These are phyloP conservation scores for Epizoanthus rinbou DNA, from an alignment of 92 coral and sea anemone genomes.

Conservation along the genomic window DNA sequence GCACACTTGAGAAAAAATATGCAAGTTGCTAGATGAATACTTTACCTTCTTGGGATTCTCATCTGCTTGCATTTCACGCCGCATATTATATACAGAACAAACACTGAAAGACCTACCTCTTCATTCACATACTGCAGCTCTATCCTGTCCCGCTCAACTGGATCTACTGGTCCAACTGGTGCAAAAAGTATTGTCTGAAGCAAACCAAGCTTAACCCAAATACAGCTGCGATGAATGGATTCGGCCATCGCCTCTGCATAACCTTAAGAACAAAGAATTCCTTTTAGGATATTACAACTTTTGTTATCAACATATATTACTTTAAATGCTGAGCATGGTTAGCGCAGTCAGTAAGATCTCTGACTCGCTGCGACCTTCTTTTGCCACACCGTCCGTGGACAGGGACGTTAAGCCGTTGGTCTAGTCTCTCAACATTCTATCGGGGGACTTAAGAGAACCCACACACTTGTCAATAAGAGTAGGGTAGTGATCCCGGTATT, in stretches of 20 bases:
- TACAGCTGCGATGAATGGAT: conserved; percentile 54
- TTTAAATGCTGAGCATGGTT: too few species aligned
- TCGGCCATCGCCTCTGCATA: background rate
- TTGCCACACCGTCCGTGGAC: too few species aligned
- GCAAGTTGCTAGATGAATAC: background rate
- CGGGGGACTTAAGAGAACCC: too few species aligned
- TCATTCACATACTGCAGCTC: conserved; percentile 67
- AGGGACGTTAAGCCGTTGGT: too few species aligned
- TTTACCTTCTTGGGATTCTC: background rate
- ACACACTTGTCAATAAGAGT: too few species aligned
- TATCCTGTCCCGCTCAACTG: conserved; percentile 76
- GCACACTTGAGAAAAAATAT: background rate
- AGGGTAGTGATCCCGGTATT: too few species aligned
- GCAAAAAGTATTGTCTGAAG: conserved; percentile 65
- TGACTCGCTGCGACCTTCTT: too few species aligned
- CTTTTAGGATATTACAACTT: too few species aligned
- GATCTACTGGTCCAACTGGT: conserved; percentile 97
- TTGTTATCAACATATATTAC: too few species aligned
- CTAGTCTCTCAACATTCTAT: too few species aligned
- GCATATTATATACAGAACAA: background rate
- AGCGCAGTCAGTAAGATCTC: too few species aligned
- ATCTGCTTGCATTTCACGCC: background rate
- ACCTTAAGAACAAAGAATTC: background rate
- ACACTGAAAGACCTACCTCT: conserved; percentile 58
- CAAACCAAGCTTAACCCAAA: conserved; percentile 86